These are phyloP conservation scores for Aphelocoma californica DNA, from an alignment of 2,797 vertebrate species.

Conservation along the genomic window DNA sequence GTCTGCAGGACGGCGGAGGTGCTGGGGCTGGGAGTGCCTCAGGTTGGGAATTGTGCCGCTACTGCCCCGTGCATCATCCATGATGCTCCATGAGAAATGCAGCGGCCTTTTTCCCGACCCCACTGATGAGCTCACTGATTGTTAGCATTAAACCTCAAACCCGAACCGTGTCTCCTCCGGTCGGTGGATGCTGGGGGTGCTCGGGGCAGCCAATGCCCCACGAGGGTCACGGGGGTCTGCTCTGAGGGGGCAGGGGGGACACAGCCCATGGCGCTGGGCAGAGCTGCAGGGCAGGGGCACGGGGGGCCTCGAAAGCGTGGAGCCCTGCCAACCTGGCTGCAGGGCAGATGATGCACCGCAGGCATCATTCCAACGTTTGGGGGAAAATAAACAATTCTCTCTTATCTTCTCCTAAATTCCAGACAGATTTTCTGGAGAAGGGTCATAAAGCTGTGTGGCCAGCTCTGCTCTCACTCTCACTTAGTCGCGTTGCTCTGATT, in stretches of 20 bases:
- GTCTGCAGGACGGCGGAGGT: neutral
- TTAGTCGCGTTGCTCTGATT: neutral
- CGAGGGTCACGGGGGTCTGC: rapidly evolving
- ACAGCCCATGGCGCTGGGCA: rapidly evolving
- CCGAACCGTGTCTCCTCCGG: rapidly evolving
- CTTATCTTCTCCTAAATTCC: neutral
- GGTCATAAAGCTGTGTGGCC: neutral
- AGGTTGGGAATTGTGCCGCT: neutral
- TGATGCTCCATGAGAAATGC: rapidly evolving
- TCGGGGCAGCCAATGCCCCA: neutral
- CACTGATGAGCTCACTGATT: neutral
- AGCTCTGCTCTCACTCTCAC: neutral
- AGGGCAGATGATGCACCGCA: neutral
- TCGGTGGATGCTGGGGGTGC: rapidly evolving
- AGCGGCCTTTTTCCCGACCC: rapidly evolving
- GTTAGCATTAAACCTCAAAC: neutral
- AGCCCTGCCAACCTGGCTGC: no score
- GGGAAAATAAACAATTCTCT: neutral
- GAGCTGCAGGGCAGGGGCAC: neutral
- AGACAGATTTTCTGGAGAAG: neutral
- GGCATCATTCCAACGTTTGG: neutral
- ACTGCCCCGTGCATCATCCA: rapidly evolving
- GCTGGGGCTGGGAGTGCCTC: neutral
- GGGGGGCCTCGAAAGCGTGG: rapidly evolving
- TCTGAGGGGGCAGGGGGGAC: rapidly evolving